Percentiles rank a stretch among this genome's conserved stretches.
Conservation (phyloP, 2,113 vertebrate species). For the Delphinapterus leucas region DNA sequence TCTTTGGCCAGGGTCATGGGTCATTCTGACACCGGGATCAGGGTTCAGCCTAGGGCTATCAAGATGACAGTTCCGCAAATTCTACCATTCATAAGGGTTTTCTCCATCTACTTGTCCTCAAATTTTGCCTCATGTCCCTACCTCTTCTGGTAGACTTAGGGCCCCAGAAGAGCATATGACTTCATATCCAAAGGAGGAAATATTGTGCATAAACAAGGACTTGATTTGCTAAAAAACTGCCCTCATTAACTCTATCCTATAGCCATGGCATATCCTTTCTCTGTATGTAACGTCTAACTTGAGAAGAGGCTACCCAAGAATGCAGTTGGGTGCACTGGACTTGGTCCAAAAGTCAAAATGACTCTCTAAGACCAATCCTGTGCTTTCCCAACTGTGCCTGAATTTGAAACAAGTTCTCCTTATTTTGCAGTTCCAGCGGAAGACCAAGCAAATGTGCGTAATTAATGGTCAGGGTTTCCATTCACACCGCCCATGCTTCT, state of each 20-base stretch:
- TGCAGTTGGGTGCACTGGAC: not conserved
- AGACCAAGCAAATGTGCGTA: not conserved
- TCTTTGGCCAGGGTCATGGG: not conserved
- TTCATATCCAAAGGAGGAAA: slow-evolving; percentile 65
- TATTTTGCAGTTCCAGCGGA: not conserved
- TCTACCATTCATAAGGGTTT: not conserved
- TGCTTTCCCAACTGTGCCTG: not conserved
- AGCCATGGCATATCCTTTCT: slow-evolving; percentile 57
- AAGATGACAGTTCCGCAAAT: not conserved
- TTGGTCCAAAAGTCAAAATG: not conserved
- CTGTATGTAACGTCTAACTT: slow-evolving; percentile 50
- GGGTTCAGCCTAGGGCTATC: not conserved
- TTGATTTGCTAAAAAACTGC: slow-evolving; percentile 65
- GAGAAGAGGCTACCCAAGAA: not conserved
- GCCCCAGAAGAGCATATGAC: slow-evolving; percentile 55
- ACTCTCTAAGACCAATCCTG: not conserved
- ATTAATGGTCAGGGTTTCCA: not conserved
- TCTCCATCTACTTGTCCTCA: not conserved
- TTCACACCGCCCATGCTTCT: not conserved
- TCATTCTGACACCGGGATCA: not conserved
- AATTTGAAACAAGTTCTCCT: not conserved
- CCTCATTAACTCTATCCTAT: slow-evolving; percentile 59
- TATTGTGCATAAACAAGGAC: slow-evolving; percentile 70
- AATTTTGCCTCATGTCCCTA: not conserved
- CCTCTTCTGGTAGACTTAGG: slow-evolving; percentile 42